phyloP scores from a whole-genome alignment of 1,140 invertebrate species.

The Stratiolaelaps scimitus region DNA sequence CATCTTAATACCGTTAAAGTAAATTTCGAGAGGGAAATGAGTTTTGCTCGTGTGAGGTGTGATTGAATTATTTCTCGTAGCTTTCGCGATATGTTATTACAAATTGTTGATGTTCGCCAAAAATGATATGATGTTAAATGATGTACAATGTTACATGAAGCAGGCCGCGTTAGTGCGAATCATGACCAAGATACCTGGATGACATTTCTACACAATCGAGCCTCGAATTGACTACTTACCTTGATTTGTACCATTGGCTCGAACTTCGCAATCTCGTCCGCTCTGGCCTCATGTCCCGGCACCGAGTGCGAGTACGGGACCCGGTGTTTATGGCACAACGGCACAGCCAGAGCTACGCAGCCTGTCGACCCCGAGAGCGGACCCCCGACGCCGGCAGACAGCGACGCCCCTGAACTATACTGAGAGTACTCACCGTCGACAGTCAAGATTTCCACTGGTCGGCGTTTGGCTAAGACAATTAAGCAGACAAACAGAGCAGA shows the following conservation, averaged over 20 bases:
- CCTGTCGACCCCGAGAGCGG: neutral
- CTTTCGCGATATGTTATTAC: too few relatives aligned
- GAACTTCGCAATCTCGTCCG: slow-evolving; percentile 12
- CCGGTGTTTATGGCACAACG: slow-evolving; percentile 37
- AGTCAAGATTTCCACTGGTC: slow-evolving; percentile 3
- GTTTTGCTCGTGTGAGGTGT: too few relatives aligned
- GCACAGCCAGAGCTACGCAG: slow-evolving; percentile 33
- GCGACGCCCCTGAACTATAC: neutral
- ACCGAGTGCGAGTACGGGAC: slow-evolving; percentile 36
- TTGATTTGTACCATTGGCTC: slow-evolving; percentile 26
- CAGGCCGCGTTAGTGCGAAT: too few relatives aligned
- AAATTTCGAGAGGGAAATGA: too few relatives aligned
- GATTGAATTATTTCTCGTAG: too few relatives aligned
- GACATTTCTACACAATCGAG: too few relatives aligned
- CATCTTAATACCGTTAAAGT: too few relatives aligned
- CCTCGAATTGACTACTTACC: too few relatives aligned
- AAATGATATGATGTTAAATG: too few relatives aligned
- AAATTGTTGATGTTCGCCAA: too few relatives aligned
- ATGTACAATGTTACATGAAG: too few relatives aligned
- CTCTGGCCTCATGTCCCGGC: slow-evolving; percentile 26
- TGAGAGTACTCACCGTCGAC: neutral
- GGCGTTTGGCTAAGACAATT: slow-evolving; percentile 17
- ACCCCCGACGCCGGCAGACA: neutral
- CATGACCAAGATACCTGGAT: too few relatives aligned
- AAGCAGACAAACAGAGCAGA: neutral